A percentile compares a stretch with the other conserved stretches of the same genome.
phyloP scores from a whole-genome alignment of 2,888 invertebrate genomes.

The Scotopteryx bipunctaria region DNA sequence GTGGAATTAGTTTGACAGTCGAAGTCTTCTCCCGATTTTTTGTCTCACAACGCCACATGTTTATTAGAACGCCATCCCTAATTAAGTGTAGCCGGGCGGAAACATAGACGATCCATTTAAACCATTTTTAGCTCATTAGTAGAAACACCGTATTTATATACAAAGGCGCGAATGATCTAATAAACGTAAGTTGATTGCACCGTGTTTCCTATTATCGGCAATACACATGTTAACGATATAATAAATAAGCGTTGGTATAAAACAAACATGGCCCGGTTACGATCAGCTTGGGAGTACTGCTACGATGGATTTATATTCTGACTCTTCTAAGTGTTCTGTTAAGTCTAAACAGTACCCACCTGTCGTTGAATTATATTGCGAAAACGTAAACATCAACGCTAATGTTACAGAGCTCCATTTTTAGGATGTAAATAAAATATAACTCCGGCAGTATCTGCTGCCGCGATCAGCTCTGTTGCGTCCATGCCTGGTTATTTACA shows the following conservation, averaged over 20 bases:
- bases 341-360: constrained; percentile 54
- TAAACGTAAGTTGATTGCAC: constrained; percentile 41
- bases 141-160: constrained; percentile 33
- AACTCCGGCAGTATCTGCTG: constrained; percentile 16
- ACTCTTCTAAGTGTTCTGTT: constrained; percentile 42
- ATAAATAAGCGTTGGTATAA: constrained; percentile 55
- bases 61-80: constrained; percentile 63
- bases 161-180: constrained; percentile 39
- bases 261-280: constrained; percentile 64
- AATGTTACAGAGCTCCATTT: constrained; percentile 29
- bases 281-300: constrained; percentile 47
- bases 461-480: constrained; percentile 9
- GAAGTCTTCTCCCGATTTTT: constrained; percentile 76
- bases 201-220: constrained; percentile 42
- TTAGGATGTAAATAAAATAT: constrained; percentile 35
- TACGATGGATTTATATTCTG: constrained; percentile 66
- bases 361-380: constrained; percentile 63
- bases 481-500: constrained; percentile 5
- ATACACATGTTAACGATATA: constrained; percentile 53
- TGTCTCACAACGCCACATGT: constrained; percentile 71
- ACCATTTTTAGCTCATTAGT: constrained; percentile 41
- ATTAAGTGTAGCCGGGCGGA: constrained; percentile 75
- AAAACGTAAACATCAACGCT: constrained; percentile 42
- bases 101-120: constrained; percentile 46
- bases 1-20: constrained; percentile 76